phyloP scores from a whole-genome alignment of 2,888 invertebrate species.

The Mystacides longicornis region DNA sequence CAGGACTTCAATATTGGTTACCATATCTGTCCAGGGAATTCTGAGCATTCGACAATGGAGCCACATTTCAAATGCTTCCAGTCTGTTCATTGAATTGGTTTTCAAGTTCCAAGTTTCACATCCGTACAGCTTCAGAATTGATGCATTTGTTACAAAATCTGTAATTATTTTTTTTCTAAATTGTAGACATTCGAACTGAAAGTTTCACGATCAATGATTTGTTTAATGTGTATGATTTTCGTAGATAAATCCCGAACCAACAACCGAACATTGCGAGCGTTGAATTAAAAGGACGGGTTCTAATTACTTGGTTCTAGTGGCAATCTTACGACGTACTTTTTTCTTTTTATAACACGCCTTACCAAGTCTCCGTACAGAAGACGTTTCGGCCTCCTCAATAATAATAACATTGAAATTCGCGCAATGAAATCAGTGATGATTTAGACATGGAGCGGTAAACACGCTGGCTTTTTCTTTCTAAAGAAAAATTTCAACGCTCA shows the following conservation, averaged over 20 bases:
- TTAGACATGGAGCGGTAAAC: slow-evolving; percentile 15
- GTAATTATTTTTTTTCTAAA: too few relatives aligned
- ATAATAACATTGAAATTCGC: slow-evolving; percentile 23
- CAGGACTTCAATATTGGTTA: too few relatives aligned
- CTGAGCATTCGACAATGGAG: too few relatives aligned
- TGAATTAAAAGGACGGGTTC: neutral
- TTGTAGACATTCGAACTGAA: too few relatives aligned
- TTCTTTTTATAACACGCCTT: neutral
- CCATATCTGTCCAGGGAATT: too few relatives aligned
- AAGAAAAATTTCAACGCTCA: neutral
- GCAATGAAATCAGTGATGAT: slow-evolving; percentile 22
- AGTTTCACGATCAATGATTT: too few relatives aligned
- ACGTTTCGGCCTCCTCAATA: slow-evolving; percentile 20
- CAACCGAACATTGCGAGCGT: neutral
- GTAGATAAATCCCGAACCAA: neutral
- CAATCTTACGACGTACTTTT: slow-evolving; percentile 2
- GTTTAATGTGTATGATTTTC: too few relatives aligned
- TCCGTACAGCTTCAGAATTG: too few relatives aligned
- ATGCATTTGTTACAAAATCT: too few relatives aligned
- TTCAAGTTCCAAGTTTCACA: too few relatives aligned
- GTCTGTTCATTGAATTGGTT: too few relatives aligned
- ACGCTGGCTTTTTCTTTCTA: slow-evolving; percentile 15
- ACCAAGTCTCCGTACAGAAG: slow-evolving; percentile 6
- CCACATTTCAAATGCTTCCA: too few relatives aligned
- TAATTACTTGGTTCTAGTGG: slow-evolving; percentile 3